A percentile compares a stretch with the other conserved stretches of the same genome.
Evolutionary conservation across 2,113 vertebrate species (phyloP).

Genomic region (Vimba vimba): DNA sequence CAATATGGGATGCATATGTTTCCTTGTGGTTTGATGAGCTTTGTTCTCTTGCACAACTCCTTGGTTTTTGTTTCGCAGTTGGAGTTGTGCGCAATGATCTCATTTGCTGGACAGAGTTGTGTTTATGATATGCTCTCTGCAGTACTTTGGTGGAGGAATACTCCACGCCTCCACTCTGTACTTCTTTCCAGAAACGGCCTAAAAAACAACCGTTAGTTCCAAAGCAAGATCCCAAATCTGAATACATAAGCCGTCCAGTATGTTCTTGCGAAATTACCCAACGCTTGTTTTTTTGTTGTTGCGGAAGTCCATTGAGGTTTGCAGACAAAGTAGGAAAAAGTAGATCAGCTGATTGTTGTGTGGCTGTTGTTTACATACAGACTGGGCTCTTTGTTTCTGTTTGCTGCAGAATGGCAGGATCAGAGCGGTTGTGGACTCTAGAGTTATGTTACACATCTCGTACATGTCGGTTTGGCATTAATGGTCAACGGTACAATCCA

Average conservation of each 20-base stretch:
- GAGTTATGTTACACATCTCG: conserved; percentile 17
- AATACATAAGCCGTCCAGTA: not conserved
- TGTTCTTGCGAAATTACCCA: conserved; percentile 17
- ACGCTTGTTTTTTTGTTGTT: not conserved
- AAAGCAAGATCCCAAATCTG: conserved; percentile 18
- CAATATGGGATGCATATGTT: conserved; percentile 11
- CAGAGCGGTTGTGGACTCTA: no score
- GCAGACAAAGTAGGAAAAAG: not conserved
- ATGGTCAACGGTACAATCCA: not conserved
- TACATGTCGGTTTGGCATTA: not conserved
- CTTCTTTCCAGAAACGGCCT: not conserved
- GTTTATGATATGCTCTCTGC: conserved; percentile 17
- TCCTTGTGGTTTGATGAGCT: not conserved
- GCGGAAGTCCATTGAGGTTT: not conserved
- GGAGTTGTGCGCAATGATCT: conserved; percentile 28
- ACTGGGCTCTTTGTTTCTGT: not conserved
- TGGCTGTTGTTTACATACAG: not conserved
- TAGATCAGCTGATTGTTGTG: conserved; percentile 9
- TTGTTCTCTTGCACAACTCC: conserved; percentile 12
- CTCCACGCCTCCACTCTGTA: not conserved
- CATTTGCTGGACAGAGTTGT: conserved; percentile 20
- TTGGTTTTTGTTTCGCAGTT: not conserved
- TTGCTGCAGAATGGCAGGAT: not conserved
- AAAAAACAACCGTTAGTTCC: not conserved
- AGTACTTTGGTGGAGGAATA: not conserved